Percentiles rank a stretch among this genome's conserved stretches.
These are phyloP conservation scores for Petrocephalus zakoni DNA, from an alignment of 2,113 vertebrate genomes.

Conservation along the genomic window DNA sequence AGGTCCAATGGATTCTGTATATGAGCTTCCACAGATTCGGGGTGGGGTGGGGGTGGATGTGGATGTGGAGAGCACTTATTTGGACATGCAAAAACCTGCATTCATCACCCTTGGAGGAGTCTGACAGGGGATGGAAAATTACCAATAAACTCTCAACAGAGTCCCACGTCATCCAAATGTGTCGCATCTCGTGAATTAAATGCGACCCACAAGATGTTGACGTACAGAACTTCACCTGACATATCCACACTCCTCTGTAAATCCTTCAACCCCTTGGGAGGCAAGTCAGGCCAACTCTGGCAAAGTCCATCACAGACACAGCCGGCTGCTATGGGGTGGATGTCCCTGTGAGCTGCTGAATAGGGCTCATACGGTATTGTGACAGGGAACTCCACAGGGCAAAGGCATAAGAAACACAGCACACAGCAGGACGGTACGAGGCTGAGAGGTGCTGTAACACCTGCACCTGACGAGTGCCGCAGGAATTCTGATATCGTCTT, in stretches of 20 bases:
- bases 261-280: background rate
- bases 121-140: background rate
- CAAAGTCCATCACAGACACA: background rate
- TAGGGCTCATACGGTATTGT: background rate
- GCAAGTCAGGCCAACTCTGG: background rate
- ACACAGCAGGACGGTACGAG: background rate
- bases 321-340: too few relatives aligned
- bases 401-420: background rate
- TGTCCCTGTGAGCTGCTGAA: background rate
- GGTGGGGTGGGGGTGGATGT: too few relatives aligned
- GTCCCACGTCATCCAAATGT: background rate
- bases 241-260: background rate
- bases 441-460: background rate
- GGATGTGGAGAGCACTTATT: background rate
- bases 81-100: background rate
- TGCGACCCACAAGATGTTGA: background rate
- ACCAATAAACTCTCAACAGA: background rate
- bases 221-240: background rate
- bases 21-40: too few relatives aligned
- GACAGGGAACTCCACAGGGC: background rate
- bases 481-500: background rate
- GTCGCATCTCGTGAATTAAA: background rate
- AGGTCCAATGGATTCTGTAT: too few relatives aligned
- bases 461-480: background rate
- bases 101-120: background rate